Evolutionary conservation across 92 coral and sea anemone species (phyloP).

Genomic region (Zoanthus sansibaricus): DNA sequence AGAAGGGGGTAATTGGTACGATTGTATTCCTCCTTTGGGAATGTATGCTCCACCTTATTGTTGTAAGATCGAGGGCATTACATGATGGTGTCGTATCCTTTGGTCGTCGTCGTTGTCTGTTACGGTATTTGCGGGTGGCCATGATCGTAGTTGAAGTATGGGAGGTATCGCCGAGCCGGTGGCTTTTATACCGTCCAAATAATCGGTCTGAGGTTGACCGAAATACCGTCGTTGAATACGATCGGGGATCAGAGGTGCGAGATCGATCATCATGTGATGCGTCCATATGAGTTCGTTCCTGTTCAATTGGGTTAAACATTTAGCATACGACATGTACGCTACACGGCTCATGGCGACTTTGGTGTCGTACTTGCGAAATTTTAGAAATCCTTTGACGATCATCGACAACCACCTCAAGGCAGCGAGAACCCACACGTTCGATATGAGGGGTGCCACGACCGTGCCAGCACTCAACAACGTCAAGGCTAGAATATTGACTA

Average conservation of each 20-base stretch:
- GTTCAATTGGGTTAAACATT: neutral
- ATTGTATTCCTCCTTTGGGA: too few species aligned
- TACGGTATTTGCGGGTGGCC: too few species aligned
- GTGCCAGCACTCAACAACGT: neutral
- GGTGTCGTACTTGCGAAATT: neutral
- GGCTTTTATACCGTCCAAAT: neutral
- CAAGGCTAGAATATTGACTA: neutral
- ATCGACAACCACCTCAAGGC: neutral
- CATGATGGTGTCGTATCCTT: too few species aligned
- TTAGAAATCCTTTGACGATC: neutral
- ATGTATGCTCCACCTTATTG: too few species aligned
- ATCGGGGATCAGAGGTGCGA: neutral
- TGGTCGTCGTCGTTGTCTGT: too few species aligned
- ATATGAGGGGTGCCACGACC: neutral
- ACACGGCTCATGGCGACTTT: neutral
- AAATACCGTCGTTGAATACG: neutral
- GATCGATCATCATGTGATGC: neutral
- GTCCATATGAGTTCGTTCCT: neutral
- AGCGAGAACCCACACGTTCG: neutral
- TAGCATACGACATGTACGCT: neutral
- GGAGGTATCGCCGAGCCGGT: too few species aligned
- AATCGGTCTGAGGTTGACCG: neutral
- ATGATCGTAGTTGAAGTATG: too few species aligned
- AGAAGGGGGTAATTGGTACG: too few species aligned
- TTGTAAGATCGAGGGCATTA: too few species aligned